Base-by-base conservation (phyloP, 2,113 vertebrate genomes). In the Romanogobio albipinnatus region DNA sequence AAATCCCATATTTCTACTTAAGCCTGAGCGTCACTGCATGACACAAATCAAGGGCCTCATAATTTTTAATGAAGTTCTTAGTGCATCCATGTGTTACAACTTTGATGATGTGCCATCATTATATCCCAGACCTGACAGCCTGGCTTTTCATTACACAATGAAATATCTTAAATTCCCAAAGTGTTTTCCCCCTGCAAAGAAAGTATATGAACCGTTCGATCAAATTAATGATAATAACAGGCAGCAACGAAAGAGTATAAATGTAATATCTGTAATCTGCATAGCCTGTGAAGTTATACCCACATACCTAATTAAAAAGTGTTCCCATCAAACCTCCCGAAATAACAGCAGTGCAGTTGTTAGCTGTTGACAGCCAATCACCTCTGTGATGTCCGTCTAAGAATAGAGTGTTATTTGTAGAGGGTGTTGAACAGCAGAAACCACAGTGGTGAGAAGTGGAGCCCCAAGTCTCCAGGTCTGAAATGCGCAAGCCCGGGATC, bases 391-490 rank as follows among this genome's bases (percentile, higher is more conserved):
- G 49, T 82, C 80, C 33, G 29, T 10, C 80, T 74, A 76, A 75
- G 73, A 76, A 84, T 84, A 64, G 82, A 45, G 39, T 62, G 59
- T 84, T 85, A 62, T 81, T 78, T 81, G 22, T 76, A 51, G 71
- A 82, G 58, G 47, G 61, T 82, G 79, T 75, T 84, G 43, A 83
- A 80, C 58, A 81, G 81, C 51, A 82, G 80, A 87, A 76, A 71
- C 76, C 80, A 76, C 83, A 73, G 61, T 56, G 61, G 22, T 33
- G 59, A 79, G 71, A 59, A 61, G 73, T 80, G 45, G 33, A 70
- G 71, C 13, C 75, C 84, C 45, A 15, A 86, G 62, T 82, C 78
- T 77, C 84, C 84, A 86, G 82, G 74, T 86, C 85, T 86, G 73
- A 79, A 86, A 79, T 87, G 87, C 24, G 10, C 81, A 86, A 51